Percentiles rank a stretch among this genome's conserved stretches.
These are phyloP conservation scores for Ennomos erosarius DNA, from an alignment of 2,888 invertebrate genomes.

Conservation along the genomic window DNA sequence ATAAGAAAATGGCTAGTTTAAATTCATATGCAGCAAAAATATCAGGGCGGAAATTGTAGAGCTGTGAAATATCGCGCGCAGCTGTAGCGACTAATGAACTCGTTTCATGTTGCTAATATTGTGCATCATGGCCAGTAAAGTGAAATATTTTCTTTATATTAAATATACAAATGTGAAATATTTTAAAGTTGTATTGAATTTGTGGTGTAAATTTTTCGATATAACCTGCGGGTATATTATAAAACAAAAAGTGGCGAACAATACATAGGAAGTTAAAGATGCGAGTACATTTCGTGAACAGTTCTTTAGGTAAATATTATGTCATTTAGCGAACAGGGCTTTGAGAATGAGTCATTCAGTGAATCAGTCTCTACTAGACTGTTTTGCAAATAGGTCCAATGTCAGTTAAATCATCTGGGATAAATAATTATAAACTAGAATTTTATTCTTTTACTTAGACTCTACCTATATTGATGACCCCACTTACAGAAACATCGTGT, in stretches of 20 bases:
- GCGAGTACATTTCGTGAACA: no score
- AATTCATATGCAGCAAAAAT: slow-evolving; percentile 68
- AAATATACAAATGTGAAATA: slow-evolving; percentile 31
- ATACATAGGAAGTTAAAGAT: no score
- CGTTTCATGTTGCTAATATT: slow-evolving; percentile 75
- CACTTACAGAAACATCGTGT: not conserved
- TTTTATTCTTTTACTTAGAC: no score
- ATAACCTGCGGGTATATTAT: no score
- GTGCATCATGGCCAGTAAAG: slow-evolving; percentile 63
- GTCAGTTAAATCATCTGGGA: no score
- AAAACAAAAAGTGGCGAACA: no score
- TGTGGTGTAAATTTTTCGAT: not conserved
- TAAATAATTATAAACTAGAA: no score
- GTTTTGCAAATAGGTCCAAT: no score
- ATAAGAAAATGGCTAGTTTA: slow-evolving; percentile 41
- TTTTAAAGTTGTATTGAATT: slow-evolving; percentile 24
- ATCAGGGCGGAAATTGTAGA: slow-evolving; percentile 67
- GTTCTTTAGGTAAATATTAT: no score
- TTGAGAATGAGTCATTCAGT: no score
- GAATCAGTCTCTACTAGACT: no score
- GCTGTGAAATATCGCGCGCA: slow-evolving; percentile 72
- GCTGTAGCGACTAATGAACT: slow-evolving; percentile 75
- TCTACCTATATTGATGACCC: not conserved
- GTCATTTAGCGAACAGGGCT: no score
- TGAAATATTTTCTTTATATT: slow-evolving; percentile 48